Conservation (phyloP, 2,797 vertebrate species). For the Falco columbarius region DNA sequence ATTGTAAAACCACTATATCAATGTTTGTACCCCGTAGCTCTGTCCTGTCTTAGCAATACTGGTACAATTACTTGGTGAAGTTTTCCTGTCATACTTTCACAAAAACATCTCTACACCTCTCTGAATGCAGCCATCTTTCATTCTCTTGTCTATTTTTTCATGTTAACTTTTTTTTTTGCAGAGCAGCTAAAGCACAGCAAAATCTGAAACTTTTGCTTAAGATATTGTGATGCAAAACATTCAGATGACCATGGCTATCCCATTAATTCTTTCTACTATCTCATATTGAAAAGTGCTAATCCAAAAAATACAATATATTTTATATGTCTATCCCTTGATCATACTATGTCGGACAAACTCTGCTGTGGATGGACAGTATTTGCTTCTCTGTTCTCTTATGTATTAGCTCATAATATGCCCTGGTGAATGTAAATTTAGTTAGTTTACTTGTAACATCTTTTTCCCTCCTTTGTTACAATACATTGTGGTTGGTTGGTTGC, state of each 20-base stretch:
- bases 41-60: background rate
- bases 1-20: background rate
- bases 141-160: background rate
- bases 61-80: background rate
- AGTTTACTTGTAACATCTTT: background rate
- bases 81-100: background rate
- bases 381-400: background rate
- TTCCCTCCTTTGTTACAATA: background rate
- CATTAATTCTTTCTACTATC: background rate
- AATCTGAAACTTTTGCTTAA: background rate
- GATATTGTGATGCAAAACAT: background rate
- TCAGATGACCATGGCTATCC: too few relatives aligned
- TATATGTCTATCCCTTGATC: background rate
- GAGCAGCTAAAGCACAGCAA: background rate
- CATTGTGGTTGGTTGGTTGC: fast-evolving
- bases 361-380: background rate
- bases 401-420: background rate
- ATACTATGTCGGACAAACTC: background rate
- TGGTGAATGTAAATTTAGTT: background rate
- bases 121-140: background rate
- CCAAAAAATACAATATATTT: background rate
- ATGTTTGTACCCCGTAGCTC: background rate
- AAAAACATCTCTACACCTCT: background rate
- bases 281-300: background rate
- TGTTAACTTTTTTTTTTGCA: background rate